These are phyloP conservation scores for Natrix natrix DNA, from an alignment of 2,797 vertebrate genomes.

Conservation along the genomic window DNA sequence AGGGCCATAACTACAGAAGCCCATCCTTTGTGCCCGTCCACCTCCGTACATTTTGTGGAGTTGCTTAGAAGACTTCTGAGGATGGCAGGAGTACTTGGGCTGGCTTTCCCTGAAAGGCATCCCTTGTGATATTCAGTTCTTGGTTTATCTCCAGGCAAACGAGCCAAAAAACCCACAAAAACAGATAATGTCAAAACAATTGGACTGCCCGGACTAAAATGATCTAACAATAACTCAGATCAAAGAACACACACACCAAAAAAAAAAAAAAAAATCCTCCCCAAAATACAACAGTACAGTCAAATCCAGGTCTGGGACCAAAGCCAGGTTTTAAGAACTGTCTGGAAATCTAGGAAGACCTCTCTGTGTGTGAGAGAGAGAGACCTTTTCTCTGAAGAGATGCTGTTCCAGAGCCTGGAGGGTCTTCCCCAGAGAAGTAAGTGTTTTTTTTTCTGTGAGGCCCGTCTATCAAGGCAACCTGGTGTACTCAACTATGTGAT, in stretches of 20 bases:
- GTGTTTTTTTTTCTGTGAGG: too few species aligned
- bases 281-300: not conserved
- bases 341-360: too few species aligned
- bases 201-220: not conserved
- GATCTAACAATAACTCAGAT: not conserved
- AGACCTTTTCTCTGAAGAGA: not conserved
- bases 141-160: not conserved
- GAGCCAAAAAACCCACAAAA: not conserved
- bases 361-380: too few species aligned
- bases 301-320: not conserved
- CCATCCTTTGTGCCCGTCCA: not conserved
- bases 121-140: not conserved
- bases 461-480: too few species aligned
- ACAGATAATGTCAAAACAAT: not conserved
- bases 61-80: not conserved
- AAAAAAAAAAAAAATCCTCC: not conserved
- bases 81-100: too few species aligned
- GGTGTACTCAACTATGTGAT: too few species aligned
- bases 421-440: not conserved
- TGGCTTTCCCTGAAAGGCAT: not conserved
- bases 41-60: not conserved
- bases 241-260: not conserved
- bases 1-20: not conserved
- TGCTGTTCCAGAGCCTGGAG: not conserved
- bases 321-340: not conserved